These are phyloP conservation scores for Sitophilus oryzae DNA, from an alignment of 1,140 invertebrate species.

Conservation along the genomic window DNA sequence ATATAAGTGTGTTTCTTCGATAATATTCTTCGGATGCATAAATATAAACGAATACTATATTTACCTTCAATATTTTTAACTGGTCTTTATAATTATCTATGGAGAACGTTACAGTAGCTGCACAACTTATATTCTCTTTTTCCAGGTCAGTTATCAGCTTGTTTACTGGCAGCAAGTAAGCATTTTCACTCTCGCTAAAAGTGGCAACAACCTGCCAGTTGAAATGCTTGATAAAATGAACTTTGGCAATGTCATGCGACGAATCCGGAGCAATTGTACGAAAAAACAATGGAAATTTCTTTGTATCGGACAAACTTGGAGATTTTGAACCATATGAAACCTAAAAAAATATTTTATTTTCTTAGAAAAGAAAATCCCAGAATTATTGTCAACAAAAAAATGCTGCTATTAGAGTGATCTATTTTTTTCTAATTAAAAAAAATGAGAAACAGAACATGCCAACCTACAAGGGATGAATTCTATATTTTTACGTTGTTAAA, in stretches of 20 bases:
- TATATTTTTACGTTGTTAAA: no score
- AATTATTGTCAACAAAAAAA: no score
- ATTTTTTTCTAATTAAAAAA: no score
- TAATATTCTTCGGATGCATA: no score
- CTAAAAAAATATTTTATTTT: constrained; percentile 44
- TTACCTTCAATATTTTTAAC: constrained; percentile 36
- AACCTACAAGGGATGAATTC: no score
- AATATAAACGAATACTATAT: no score
- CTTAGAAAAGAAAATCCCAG: background rate
- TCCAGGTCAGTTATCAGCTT: constrained; percentile 78
- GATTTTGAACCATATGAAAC: constrained; percentile 83
- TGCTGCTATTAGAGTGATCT: no score
- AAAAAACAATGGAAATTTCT: constrained; percentile 82
- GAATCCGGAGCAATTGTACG: constrained; percentile 81
- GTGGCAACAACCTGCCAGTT: constrained; percentile 82
- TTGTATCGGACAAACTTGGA: constrained; percentile 75
- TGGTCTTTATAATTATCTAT: constrained; percentile 45
- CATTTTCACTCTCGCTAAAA: constrained; percentile 79
- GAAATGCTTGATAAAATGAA: constrained; percentile 75
- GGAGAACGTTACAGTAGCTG: constrained; percentile 75
- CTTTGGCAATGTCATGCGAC: constrained; percentile 77
- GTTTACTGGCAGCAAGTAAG: constrained; percentile 78
- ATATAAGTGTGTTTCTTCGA: no score
- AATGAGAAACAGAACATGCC: no score
- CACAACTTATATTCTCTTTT: constrained; percentile 75